Evolutionary conservation across 2,797 vertebrate genomes (phyloP).

Genomic region (Okamejei kenojei): DNA sequence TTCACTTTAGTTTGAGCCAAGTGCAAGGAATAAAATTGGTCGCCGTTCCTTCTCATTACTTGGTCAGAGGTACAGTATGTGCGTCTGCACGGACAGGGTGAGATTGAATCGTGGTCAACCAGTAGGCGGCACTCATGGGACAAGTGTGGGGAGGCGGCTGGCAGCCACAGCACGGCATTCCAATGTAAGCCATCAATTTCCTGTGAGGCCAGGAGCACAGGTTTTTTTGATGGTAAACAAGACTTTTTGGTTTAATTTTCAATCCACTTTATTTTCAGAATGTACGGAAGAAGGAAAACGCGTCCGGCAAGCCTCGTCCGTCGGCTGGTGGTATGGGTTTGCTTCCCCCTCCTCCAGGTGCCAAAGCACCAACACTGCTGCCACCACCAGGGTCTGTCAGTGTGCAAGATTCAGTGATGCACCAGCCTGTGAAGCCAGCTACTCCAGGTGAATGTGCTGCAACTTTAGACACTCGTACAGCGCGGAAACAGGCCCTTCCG

Average conservation of each 20-base stretch:
- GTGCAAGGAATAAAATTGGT: background rate
- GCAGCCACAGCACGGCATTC: background rate
- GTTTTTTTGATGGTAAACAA: too few species aligned
- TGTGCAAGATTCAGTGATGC: fast-evolving
- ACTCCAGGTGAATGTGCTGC: conserved; percentile 56
- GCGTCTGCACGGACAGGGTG: background rate
- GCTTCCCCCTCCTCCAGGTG: conserved; percentile 78
- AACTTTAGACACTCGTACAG: too few species aligned
- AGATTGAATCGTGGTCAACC: background rate
- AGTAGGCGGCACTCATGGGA: background rate
- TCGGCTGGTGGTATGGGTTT: conserved; percentile 52
- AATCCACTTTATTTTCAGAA: conserved; percentile 56
- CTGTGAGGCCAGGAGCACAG: background rate
- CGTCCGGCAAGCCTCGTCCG: conserved; percentile 54
- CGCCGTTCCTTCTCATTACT: background rate
- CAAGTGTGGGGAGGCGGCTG: background rate
- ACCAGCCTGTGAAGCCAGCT: conserved; percentile 47
- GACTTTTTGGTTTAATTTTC: background rate
- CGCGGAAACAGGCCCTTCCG: too few species aligned
- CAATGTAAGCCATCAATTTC: background rate
- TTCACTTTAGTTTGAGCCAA: background rate
- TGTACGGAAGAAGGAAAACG: conserved; percentile 82
- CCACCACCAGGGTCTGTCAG: conserved; percentile 50
- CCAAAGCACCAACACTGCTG: conserved; percentile 52
- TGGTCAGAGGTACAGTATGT: background rate